phyloP scores from a whole-genome alignment of 2,113 vertebrate species.

The Pycnonotus jocosus region DNA sequence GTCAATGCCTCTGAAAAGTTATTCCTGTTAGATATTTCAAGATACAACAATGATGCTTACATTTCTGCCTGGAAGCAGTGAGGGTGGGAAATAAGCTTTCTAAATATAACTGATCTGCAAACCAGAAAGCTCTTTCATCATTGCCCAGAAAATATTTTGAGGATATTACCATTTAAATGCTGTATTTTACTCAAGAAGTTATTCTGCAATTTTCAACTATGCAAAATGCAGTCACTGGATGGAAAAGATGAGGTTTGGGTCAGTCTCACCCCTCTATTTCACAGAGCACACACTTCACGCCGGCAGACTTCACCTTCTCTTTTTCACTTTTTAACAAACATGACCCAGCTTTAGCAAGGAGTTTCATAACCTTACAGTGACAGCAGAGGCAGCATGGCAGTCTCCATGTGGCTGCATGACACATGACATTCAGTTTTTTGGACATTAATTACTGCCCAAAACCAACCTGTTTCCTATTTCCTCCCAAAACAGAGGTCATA shows the following conservation, averaged over 20 bases:
- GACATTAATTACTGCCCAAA: neutral
- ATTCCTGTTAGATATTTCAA: slow-evolving; percentile 38
- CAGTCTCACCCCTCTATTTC: neutral
- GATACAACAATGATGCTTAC: neutral
- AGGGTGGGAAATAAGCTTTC: neutral
- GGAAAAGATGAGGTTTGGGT: neutral
- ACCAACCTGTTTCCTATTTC: neutral
- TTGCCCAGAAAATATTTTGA: neutral
- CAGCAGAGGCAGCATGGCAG: neutral
- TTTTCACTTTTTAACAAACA: neutral
- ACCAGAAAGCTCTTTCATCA: neutral
- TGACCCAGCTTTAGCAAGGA: neutral
- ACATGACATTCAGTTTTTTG: neutral
- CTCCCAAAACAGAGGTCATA: neutral
- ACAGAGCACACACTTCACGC: neutral
- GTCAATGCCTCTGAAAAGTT: slow-evolving; percentile 38
- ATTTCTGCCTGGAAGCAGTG: slow-evolving; percentile 22
- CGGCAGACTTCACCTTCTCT: neutral
- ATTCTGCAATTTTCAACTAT: neutral
- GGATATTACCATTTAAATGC: neutral
- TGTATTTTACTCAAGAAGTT: neutral
- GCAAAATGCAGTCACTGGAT: neutral
- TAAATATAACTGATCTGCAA: neutral
- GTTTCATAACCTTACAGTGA: neutral
- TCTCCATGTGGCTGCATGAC: neutral